Evolutionary conservation across 2,113 vertebrate species (phyloP).

Genomic region (Oryzias celebensis): DNA sequence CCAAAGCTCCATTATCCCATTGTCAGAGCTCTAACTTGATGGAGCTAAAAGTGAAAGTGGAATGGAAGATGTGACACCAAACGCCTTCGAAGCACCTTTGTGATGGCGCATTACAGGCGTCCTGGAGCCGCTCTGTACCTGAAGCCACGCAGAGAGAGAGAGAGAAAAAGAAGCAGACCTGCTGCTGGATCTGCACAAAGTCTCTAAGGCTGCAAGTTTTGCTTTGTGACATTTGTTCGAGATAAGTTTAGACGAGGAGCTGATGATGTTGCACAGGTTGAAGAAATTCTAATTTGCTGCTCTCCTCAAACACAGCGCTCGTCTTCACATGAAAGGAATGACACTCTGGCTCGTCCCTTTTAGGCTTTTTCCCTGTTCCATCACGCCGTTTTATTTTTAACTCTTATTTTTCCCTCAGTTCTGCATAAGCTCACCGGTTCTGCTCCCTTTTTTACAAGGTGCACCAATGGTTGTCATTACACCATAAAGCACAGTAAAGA

Average conservation of each 20-base stretch:
- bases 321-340: neutral
- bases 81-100: conserved; percentile 15
- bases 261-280: conserved; percentile 1
- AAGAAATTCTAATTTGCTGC: conserved; percentile 8
- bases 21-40: conserved; percentile 1
- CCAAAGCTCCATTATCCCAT: conserved; percentile 5
- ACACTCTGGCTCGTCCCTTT: neutral
- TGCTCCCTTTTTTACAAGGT: conserved; percentile 12
- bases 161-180: neutral
- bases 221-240: conserved; percentile 22
- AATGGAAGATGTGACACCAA: conserved; percentile 12
- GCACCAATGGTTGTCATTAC: conserved; percentile 5
- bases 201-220: conserved; percentile 12
- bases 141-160: neutral
- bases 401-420: conserved; percentile 2
- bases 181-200: neutral
- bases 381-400: neutral
- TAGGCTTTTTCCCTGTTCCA: neutral
- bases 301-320: conserved; percentile 2
- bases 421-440: conserved; percentile 2
- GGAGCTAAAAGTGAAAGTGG: conserved; percentile 25
- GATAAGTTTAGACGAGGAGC: neutral
- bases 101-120: conserved; percentile 24
- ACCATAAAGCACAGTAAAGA: neutral
- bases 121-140: conserved; percentile 5